Conservation (phyloP, 2,113 vertebrate genomes). For the Scomber colias region DNA sequence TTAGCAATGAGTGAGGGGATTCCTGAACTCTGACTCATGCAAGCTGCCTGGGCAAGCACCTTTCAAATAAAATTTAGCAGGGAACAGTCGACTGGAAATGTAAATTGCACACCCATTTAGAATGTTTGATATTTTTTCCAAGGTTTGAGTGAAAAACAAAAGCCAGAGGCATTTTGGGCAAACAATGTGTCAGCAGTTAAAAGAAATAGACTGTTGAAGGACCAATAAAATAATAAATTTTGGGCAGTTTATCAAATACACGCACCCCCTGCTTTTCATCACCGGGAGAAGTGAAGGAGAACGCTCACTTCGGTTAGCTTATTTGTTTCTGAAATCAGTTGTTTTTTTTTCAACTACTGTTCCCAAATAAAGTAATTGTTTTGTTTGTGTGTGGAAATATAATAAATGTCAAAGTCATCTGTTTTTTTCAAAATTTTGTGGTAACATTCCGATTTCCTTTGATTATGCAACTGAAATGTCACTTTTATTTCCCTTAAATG, state of each 20-base stretch:
- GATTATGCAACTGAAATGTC: not conserved
- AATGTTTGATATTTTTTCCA: conserved; percentile 51
- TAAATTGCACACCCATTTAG: conserved; percentile 60
- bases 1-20: conserved; percentile 69
- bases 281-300: conserved; percentile 16
- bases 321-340: conserved; percentile 18
- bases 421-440: not conserved
- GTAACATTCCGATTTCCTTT: not conserved
- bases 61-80: conserved; percentile 65
- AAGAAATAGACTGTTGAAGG: conserved; percentile 63
- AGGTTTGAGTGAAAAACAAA: conserved; percentile 63
- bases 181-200: conserved; percentile 65
- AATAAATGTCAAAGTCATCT: too few species aligned
- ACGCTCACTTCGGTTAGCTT: conserved; percentile 23
- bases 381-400: not conserved
- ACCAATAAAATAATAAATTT: conserved; percentile 65
- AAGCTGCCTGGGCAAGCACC: conserved; percentile 51
- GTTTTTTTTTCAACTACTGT: conserved; percentile 19
- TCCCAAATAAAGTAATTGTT: not conserved
- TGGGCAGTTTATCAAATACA: conserved; percentile 62
- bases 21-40: conserved; percentile 72
- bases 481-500: conserved; percentile 19
- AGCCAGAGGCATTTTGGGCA: conserved; percentile 52
- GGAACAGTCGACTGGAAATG: conserved; percentile 63
- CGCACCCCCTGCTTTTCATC: conserved; percentile 53